Conservation (phyloP, 2,113 vertebrate species). For the Sterrhoptilus dennistouni region DNA sequence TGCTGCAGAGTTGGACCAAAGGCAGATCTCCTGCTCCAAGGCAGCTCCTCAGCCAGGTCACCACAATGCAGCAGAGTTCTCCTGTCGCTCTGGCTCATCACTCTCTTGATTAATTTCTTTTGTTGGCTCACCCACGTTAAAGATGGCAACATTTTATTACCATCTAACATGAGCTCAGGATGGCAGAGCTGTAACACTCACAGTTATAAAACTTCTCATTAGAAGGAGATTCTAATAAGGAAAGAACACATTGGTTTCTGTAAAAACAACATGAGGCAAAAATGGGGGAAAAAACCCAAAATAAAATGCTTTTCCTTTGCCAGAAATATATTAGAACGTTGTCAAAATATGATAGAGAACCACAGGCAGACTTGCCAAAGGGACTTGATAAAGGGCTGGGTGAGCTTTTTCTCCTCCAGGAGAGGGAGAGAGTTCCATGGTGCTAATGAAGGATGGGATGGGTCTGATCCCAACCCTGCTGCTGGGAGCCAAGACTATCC, state of each 20-base stretch:
- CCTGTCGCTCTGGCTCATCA: neutral
- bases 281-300: accelerated
- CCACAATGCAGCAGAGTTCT: neutral
- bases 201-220: neutral
- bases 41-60: neutral
- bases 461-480: neutral
- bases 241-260: neutral
- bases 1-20: neutral
- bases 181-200: neutral
- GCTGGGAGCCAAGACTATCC: neutral
- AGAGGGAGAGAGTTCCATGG: neutral
- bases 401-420: neutral
- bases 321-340: neutral
- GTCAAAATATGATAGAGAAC: neutral
- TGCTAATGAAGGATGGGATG: neutral
- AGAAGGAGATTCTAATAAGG: neutral
- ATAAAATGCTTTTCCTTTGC: neutral
- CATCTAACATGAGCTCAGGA: neutral
- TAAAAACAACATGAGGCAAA: neutral
- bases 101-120: neutral
- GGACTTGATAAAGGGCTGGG: neutral
- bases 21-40: neutral
- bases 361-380: neutral
- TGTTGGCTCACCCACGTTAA: neutral
- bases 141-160: neutral